Percentiles rank a stretch among this genome's conserved stretches.
Evolutionary conservation across 2,888 invertebrate species (phyloP).

Genomic region (Trachelus tabidus): DNA sequence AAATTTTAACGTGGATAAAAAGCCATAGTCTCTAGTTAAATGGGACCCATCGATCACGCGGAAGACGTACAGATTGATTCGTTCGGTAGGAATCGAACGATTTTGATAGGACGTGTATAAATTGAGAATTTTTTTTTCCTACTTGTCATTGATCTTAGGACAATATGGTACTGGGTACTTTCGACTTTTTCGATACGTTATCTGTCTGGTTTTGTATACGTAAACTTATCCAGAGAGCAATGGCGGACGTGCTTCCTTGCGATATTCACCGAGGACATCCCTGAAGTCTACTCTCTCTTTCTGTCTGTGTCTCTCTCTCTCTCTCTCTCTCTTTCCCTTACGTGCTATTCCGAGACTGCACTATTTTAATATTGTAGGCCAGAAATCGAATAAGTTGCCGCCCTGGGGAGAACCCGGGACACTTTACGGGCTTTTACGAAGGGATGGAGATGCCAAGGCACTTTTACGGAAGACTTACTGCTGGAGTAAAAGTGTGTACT

Average conservation of each 20-base stretch:
- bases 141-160: neutral
- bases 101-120: neutral
- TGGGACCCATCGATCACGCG: neutral
- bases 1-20: neutral
- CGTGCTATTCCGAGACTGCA: conserved; percentile 15
- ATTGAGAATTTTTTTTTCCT: neutral
- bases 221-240: neutral
- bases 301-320: conserved; percentile 10
- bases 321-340: conserved; percentile 14
- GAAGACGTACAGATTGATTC: neutral
- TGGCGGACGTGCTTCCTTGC: neutral
- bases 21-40: neutral
- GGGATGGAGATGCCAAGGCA: neutral
- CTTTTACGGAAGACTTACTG: neutral
- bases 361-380: conserved; percentile 35
- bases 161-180: neutral
- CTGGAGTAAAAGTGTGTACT: conserved; percentile 16
- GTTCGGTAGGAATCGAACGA: neutral
- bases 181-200: neutral
- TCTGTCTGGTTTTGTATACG: neutral
- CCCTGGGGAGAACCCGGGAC: conserved; percentile 8
- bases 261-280: neutral
- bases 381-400: conserved; percentile 30
- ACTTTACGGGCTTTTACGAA: conserved; percentile 3
- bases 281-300: neutral